Evolutionary conservation across 2,888 invertebrate genomes (phyloP).

Genomic region (Leucoptera coffeella): DNA sequence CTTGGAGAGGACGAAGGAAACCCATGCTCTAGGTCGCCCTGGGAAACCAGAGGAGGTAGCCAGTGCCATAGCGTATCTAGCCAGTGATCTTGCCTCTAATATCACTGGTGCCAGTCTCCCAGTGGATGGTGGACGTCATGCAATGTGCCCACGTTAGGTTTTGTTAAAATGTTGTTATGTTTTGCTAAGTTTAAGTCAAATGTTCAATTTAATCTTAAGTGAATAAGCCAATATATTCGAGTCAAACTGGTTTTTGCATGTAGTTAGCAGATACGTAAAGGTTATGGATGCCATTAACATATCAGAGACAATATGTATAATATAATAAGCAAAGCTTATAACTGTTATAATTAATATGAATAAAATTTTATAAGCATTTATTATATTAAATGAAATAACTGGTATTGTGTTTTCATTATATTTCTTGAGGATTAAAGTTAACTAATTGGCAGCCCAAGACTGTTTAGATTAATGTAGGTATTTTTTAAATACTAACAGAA

Average conservation of each 20-base stretch:
- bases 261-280: too few species aligned
- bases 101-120: constrained; percentile 86
- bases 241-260: constrained; percentile 2
- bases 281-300: too few species aligned
- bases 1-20: constrained; percentile 75
- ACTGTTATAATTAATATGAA: too few species aligned
- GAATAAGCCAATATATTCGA: constrained; percentile 3
- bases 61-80: constrained; percentile 83
- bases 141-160: constrained; percentile 82
- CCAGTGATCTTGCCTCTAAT: constrained; percentile 81
- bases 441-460: too few species aligned
- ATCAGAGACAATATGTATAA: too few species aligned
- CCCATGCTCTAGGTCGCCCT: constrained; percentile 86
- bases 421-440: too few species aligned
- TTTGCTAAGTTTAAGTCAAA: background rate
- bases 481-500: too few species aligned
- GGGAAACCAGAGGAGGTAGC: constrained; percentile 86
- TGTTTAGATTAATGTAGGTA: too few species aligned
- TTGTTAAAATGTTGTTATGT: background rate
- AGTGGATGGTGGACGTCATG: constrained; percentile 92
- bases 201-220: constrained; percentile 3
- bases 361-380: too few species aligned
- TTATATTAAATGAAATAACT: too few species aligned
- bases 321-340: too few species aligned
- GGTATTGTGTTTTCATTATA: too few species aligned